Percentiles rank a stretch among this genome's conserved stretches.
Conservation (phyloP, 2,113 vertebrate genomes). For the Sebastes schlegelii region DNA sequence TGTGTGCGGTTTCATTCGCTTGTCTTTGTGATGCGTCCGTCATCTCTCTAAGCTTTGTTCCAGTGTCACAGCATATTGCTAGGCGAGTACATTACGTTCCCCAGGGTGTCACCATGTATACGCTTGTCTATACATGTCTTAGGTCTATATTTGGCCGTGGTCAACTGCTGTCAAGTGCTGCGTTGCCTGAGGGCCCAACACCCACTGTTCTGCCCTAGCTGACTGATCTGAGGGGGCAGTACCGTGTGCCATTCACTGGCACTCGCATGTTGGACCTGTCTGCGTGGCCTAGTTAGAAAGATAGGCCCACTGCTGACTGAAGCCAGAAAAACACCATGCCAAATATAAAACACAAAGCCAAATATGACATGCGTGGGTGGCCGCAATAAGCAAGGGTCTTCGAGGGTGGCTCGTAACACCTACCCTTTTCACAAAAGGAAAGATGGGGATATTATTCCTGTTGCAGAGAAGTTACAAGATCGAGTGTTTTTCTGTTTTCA, state of each 20-base stretch:
- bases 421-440: conserved; percentile 41
- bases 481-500: conserved; percentile 48
- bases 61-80: conserved; percentile 62
- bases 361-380: conserved; percentile 46
- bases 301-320: conserved; percentile 29
- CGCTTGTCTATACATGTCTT: conserved; percentile 64
- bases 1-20: background rate
- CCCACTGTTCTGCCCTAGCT: conserved; percentile 59
- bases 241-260: conserved; percentile 64
- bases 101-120: conserved; percentile 64
- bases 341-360: conserved; percentile 46
- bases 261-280: conserved; percentile 67
- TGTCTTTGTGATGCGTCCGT: conserved; percentile 39
- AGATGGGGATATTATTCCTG: conserved; percentile 46
- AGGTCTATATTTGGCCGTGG: conserved; percentile 70
- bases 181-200: conserved; percentile 63
- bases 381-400: conserved; percentile 50
- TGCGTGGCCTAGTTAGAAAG: conserved; percentile 69
- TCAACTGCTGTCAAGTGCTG: conserved; percentile 76
- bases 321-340: conserved; percentile 33
- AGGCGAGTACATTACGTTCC: conserved; percentile 49
- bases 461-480: conserved; percentile 49
- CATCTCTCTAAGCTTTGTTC: conserved; percentile 58
- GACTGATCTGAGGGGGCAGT: conserved; percentile 75
- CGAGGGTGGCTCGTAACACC: conserved; percentile 27